Evolutionary conservation across 2,888 invertebrate species (phyloP).

Genomic region (Diachrysia chrysitis): DNA sequence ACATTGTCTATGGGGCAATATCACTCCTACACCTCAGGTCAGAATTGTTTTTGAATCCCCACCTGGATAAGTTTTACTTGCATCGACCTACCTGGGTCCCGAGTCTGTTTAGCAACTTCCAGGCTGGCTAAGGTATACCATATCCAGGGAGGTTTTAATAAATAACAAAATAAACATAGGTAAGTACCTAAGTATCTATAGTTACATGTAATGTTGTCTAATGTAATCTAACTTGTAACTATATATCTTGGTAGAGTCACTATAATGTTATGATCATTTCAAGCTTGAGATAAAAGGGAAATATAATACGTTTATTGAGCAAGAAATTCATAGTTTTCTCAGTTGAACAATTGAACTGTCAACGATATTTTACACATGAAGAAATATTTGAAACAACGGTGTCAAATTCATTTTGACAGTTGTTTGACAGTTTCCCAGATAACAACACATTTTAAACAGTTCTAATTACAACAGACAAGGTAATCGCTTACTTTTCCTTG

Average conservation of each 20-base stretch:
- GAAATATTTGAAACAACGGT: not conserved
- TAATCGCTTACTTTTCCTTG: too few species aligned
- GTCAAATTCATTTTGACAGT: conserved; percentile 4
- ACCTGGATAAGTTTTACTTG: too few species aligned
- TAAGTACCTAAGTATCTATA: not conserved
- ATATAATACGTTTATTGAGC: conserved; percentile 31
- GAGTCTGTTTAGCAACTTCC: too few species aligned
- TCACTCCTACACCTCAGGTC: too few species aligned
- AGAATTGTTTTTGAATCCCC: too few species aligned
- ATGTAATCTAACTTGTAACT: conserved; percentile 15
- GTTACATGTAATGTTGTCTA: not conserved
- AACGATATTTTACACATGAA: not conserved
- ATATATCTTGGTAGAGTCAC: not conserved
- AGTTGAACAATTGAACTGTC: not conserved
- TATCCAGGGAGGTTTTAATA: too few species aligned
- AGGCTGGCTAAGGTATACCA: too few species aligned
- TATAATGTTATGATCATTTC: conserved; percentile 19
- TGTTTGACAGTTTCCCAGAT: not conserved
- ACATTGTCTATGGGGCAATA: too few species aligned
- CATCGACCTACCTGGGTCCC: too few species aligned
- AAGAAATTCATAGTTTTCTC: conserved; percentile 32
- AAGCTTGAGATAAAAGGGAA: conserved; percentile 2
- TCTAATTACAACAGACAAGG: not conserved
- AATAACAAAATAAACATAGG: too few species aligned
- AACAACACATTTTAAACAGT: not conserved